Evolutionary conservation across 2,797 vertebrate genomes (phyloP).

Genomic region (Hypotaenidia philippensis): DNA sequence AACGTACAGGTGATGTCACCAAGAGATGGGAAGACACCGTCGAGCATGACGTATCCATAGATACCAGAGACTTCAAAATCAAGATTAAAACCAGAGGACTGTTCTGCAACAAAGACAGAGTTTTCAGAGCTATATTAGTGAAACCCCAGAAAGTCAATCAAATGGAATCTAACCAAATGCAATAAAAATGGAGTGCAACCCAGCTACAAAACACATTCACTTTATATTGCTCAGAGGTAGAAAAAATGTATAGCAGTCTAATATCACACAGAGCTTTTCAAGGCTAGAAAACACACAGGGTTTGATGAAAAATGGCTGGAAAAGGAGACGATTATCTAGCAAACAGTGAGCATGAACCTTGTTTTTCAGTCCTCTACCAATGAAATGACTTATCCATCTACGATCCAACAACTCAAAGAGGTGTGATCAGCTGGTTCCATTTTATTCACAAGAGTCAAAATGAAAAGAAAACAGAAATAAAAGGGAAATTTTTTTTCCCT

Average conservation of each 20-base stretch:
- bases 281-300: neutral
- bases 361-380: neutral
- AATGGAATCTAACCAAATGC: neutral
- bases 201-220: neutral
- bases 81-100: constrained; percentile 95
- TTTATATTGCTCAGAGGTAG: neutral
- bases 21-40: constrained; percentile 89
- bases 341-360: neutral
- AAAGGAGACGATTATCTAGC: neutral
- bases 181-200: neutral
- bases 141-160: neutral
- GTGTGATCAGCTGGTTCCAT: neutral
- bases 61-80: constrained; percentile 98
- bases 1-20: constrained; percentile 92
- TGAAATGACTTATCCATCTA: neutral
- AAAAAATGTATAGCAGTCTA: neutral
- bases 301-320: neutral
- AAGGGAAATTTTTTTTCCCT: neutral
- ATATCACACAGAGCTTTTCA: neutral
- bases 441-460: neutral
- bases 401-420: neutral
- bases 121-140: neutral
- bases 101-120: constrained; percentile 85
- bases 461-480: neutral
- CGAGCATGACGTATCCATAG: constrained; percentile 94